Conservation (phyloP, 2,113 vertebrate genomes). For the Crypturellus undulatus region DNA sequence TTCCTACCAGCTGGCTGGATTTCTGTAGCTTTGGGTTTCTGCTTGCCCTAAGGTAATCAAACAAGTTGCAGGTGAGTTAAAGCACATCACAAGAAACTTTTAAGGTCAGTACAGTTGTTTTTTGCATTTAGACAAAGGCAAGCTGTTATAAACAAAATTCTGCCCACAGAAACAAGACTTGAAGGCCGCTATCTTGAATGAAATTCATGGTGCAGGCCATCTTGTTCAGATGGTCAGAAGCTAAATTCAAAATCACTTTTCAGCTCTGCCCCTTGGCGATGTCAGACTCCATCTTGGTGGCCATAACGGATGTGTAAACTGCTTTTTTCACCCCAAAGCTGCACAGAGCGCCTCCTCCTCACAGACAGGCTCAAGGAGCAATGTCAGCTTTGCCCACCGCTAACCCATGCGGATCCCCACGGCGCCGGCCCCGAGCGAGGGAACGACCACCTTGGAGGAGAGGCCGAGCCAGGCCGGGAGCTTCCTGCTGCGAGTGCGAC, state of each 20-base stretch:
- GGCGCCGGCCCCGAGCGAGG: background rate
- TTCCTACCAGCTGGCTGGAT: background rate
- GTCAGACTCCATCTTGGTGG: background rate
- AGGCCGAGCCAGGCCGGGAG: rapidly evolving
- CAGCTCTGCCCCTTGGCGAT: background rate
- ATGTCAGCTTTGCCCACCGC: background rate
- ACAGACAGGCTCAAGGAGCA: background rate
- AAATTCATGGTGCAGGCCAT: background rate
- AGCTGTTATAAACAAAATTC: background rate
- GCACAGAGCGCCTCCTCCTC: background rate
- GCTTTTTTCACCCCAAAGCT: background rate
- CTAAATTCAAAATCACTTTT: background rate
- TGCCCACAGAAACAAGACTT: background rate
- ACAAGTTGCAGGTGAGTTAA: background rate
- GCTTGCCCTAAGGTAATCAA: background rate
- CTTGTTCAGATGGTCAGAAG: background rate
- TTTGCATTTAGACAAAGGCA: background rate
- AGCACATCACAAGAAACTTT: background rate
- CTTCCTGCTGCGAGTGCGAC: too few species aligned
- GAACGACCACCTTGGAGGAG: background rate
- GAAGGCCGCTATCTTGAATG: background rate
- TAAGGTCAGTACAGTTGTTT: background rate
- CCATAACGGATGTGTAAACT: rapidly evolving
- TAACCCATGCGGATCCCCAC: background rate
- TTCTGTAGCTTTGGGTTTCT: background rate